These are phyloP conservation scores for Cherax quadricarinatus DNA, from an alignment of 1,140 invertebrate species.

Conservation along the genomic window DNA sequence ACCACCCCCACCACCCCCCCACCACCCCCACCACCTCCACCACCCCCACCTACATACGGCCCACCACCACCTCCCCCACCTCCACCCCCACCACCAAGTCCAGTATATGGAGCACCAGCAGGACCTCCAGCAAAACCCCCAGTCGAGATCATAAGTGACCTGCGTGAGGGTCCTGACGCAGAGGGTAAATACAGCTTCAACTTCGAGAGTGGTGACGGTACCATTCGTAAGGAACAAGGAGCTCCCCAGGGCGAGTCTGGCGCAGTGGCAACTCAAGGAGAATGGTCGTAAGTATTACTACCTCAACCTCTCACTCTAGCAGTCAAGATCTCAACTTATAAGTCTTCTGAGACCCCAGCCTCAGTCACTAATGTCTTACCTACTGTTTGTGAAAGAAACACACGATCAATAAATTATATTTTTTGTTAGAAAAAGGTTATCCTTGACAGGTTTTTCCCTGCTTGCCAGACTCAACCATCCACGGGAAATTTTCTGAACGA, in stretches of 20 bases:
- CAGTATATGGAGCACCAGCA: not conserved
- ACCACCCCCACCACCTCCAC: too few relatives aligned
- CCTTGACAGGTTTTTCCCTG: too few relatives aligned
- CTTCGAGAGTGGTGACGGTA: not conserved
- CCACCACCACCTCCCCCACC: not conserved
- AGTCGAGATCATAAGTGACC: not conserved
- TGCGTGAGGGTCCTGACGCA: not conserved
- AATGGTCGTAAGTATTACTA: not conserved
- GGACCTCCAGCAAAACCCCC: not conserved
- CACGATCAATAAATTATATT: not conserved
- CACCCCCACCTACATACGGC: not conserved
- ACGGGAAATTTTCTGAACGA: too few relatives aligned
- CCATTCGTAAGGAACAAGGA: not conserved
- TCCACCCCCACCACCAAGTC: not conserved
- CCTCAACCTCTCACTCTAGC: not conserved
- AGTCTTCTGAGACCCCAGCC: not conserved
- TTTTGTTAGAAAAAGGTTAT: not conserved
- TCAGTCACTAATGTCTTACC: not conserved
- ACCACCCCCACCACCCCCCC: not conserved
- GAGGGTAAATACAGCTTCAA: constrained; percentile 4
- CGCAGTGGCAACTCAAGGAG: not conserved
- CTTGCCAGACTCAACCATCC: too few relatives aligned
- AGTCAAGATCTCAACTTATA: not conserved
- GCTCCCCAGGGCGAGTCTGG: not conserved
- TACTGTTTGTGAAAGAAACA: not conserved